These are phyloP conservation scores for Physeter macrocephalus DNA, from an alignment of 2,113 vertebrate species.

Conservation along the genomic window DNA sequence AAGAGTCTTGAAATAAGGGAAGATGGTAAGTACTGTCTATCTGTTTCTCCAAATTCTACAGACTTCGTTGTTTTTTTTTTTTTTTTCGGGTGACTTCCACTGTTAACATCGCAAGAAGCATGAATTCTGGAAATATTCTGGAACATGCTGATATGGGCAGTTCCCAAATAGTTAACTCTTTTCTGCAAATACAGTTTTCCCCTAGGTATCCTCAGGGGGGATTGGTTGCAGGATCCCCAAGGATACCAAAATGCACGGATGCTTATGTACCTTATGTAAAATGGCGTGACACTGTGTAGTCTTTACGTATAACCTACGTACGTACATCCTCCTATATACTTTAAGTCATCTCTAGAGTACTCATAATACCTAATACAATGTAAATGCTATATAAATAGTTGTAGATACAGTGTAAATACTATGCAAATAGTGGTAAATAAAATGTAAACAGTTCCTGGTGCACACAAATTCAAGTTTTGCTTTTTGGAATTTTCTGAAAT, in stretches of 20 bases:
- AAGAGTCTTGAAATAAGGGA: not conserved
- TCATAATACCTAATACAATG: not conserved
- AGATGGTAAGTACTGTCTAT: not conserved
- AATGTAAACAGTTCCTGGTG: not conserved
- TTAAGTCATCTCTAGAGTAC: not conserved
- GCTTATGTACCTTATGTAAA: not conserved
- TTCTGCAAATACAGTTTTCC: not conserved
- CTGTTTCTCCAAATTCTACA: not conserved
- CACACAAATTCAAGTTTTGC: not conserved
- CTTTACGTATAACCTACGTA: not conserved
- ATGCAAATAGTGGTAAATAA: not conserved
- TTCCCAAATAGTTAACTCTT: not conserved
- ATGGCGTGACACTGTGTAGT: not conserved
- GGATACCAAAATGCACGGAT: not conserved
- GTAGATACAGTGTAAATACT: not conserved
- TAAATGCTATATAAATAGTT: not conserved
- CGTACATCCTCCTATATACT: not conserved
- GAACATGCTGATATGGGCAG: accelerated
- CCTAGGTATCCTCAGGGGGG: not conserved
- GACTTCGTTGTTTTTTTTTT: not conserved
- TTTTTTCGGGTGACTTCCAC: not conserved
- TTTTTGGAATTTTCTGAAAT: not conserved
- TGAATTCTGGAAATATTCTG: not conserved
- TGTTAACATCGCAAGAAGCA: not conserved
- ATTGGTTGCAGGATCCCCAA: not conserved